phyloP scores from a whole-genome alignment of 1,140 invertebrate genomes.

The Papilio dardanus region DNA sequence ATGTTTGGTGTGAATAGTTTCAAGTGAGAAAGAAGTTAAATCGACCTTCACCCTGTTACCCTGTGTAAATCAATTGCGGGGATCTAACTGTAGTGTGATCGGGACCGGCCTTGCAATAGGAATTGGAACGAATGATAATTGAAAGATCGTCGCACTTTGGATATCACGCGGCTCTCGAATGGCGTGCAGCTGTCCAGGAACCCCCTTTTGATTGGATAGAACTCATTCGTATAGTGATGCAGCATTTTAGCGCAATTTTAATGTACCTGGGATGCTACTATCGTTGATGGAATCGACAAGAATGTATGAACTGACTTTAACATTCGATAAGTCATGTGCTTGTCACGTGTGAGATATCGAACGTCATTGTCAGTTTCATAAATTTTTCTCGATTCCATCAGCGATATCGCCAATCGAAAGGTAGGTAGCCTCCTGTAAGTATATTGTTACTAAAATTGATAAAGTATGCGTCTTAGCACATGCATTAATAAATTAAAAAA shows the following conservation, averaged over 20 bases:
- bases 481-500: too few species aligned
- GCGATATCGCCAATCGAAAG: too few species aligned
- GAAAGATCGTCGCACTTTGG: slow-evolving; percentile 70
- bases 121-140: slow-evolving; percentile 57
- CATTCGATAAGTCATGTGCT: too few species aligned
- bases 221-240: not conserved
- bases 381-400: too few species aligned
- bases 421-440: too few species aligned
- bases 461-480: too few species aligned
- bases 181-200: slow-evolving; percentile 51
- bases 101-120: slow-evolving; percentile 55
- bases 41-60: slow-evolving; percentile 39
- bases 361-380: too few species aligned
- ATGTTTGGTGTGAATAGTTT: not conserved
- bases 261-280: too few species aligned
- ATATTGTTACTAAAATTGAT: too few species aligned
- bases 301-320: too few species aligned
- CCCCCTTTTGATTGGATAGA: slow-evolving; percentile 47
- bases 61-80: slow-evolving; percentile 48
- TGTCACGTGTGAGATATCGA: too few species aligned
- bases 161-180: slow-evolving; percentile 63
- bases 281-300: too few species aligned
- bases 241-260: slow-evolving; percentile 11
- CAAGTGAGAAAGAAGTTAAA: not conserved
- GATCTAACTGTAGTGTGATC: slow-evolving; percentile 54